Conservation (phyloP, 1,140 invertebrate genomes). For the Teleogryllus occipitalis region DNA sequence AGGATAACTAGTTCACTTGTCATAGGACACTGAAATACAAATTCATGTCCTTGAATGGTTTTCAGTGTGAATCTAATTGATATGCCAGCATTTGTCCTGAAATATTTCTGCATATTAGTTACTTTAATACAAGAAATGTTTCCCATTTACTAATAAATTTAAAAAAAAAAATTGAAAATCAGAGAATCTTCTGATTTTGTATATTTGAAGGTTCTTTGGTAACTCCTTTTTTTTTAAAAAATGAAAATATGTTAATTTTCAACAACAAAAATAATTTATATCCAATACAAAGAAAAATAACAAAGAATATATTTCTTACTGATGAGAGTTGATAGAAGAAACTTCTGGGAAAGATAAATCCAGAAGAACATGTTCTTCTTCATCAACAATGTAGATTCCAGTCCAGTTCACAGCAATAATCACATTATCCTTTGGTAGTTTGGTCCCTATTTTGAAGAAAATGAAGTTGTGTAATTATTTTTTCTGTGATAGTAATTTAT, state of each 20-base stretch:
- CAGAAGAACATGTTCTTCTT: constrained; percentile 81
- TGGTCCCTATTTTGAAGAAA: constrained; percentile 60
- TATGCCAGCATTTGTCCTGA: constrained; percentile 39
- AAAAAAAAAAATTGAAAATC: background rate
- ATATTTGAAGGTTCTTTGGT: no score
- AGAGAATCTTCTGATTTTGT: no score
- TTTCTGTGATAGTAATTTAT: background rate
- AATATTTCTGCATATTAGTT: constrained; percentile 17
- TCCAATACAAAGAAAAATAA: background rate
- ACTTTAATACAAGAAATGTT: no score
- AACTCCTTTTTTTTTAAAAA: no score
- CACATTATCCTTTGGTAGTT: constrained; percentile 74
- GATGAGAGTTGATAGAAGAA: constrained; percentile 32
- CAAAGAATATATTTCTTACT: constrained; percentile 15
- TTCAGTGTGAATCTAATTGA: constrained; percentile 63
- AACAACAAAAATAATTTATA: background rate
- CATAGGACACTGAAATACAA: constrained; percentile 82
- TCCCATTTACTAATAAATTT: no score
- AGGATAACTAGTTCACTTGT: constrained; percentile 76
- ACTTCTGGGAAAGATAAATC: constrained; percentile 85
- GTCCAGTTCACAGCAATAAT: constrained; percentile 91
- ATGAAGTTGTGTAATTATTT: background rate
- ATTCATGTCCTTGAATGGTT: constrained; percentile 82
- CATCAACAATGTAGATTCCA: constrained; percentile 82
- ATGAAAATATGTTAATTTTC: no score